Conservation (phyloP, 2,113 vertebrate species). For the Cepphus grylle region DNA sequence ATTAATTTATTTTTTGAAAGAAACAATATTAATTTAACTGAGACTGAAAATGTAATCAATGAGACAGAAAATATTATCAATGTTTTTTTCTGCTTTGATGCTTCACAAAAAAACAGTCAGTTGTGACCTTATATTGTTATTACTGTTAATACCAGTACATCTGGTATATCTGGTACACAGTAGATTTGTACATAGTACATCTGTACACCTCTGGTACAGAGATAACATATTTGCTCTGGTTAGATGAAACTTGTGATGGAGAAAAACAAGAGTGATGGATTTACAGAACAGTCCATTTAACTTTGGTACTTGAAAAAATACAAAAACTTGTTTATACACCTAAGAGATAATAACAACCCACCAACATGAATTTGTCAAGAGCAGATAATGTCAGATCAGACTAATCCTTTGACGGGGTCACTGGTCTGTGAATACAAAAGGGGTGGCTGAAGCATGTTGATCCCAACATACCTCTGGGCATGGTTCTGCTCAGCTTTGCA, state of each 20-base stretch:
- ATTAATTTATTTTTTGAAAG: background rate
- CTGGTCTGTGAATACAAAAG: background rate
- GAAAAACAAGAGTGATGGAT: background rate
- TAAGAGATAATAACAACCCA: background rate
- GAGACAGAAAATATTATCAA: background rate
- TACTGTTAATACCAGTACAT: background rate
- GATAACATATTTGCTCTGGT: background rate
- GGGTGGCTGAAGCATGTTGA: background rate
- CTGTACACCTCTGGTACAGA: background rate
- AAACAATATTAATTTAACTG: background rate
- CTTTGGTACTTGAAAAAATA: background rate
- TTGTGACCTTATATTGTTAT: background rate
- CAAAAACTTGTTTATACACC: background rate
- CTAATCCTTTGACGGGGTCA: background rate
- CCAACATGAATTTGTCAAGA: background rate
- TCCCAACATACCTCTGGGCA: background rate
- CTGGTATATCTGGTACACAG: background rate
- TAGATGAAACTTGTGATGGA: background rate
- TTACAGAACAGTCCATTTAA: background rate
- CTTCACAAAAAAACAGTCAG: background rate
- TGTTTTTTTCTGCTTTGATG: background rate
- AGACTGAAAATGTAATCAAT: background rate
- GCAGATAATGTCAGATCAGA: background rate
- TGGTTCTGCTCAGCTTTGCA: fast-evolving
- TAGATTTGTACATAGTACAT: background rate